Base-by-base conservation (phyloP, 2,797 vertebrate genomes). In the Pseudomugil tenellus region DNA sequence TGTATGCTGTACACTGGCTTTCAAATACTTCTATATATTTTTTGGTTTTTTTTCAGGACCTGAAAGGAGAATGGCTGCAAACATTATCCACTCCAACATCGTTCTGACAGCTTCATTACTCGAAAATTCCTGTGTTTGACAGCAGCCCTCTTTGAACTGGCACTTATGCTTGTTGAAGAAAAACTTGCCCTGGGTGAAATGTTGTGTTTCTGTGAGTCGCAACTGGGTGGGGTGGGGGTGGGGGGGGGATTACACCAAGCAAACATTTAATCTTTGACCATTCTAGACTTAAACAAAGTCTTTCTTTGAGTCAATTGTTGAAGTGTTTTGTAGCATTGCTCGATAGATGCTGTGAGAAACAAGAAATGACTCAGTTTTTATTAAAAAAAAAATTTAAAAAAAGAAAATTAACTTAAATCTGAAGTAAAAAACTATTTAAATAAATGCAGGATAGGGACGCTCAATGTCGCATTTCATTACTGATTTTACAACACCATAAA, bases 91-190 rank as follows among this genome's bases (percentile, higher is more conserved):
- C 84, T 81, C 68, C 59, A 46, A 80, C 66, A 62, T 82, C 72
- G 72, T 74, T 79, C 79, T 77, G 82, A 90, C 84, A 87, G 85
- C 82, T 88, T 85, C 77, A 80, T 89, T 87, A 78, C 58, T 3
- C 52, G 41, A 57, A 67, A 70, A 80, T 67, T 72, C 46, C 77
- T 48, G 66, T 65, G 74, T 87, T 86, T 67, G 76, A 66, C 74
- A 79, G 69, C 39, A 0, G 60, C 53, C 43, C 17, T 74, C 75
- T 77, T 32, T 67, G 58, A 70, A 79, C 59, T 68, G 67, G 66
- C 77, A 79, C 77, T 87, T 74, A 59, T 76, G 76, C 80, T 79
- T 57, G 60, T 79, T 14, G 31, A 64, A 64, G 67, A 80, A 58
- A 81, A 80, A 83, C 70, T 58, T 63, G 56, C 52, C 66, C 8